phyloP scores from a whole-genome alignment of 2,888 invertebrate species.

The Drosophila pseudotakahashii region DNA sequence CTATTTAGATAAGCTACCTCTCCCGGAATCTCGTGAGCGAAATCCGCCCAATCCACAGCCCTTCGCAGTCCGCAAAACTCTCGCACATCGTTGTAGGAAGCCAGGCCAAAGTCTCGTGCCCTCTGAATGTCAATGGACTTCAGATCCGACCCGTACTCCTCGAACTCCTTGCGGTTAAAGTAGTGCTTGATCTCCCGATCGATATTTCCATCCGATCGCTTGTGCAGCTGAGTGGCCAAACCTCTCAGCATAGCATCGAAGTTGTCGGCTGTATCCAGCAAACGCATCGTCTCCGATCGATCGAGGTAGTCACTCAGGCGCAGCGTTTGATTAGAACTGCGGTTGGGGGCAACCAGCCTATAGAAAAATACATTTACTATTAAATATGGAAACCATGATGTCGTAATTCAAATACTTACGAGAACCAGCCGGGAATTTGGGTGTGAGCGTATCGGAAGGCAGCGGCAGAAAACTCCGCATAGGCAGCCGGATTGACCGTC shows the following conservation, averaged over 20 bases:
- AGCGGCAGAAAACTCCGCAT: conserved; percentile 86
- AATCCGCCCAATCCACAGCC: conserved; percentile 75
- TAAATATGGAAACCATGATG: not conserved
- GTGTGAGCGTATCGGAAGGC: conserved; percentile 87
- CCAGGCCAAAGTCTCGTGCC: conserved; percentile 73
- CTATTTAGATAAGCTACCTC: conserved; percentile 51
- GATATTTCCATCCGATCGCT: conserved; percentile 89
- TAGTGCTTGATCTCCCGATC: conserved; percentile 84
- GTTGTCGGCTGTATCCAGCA: conserved; percentile 83
- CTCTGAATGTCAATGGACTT: conserved; percentile 80
- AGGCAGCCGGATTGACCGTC: conserved; percentile 85
- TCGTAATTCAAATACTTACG: conserved; percentile 77
- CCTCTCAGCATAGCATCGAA: conserved; percentile 90
- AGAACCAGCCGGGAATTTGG: conserved; percentile 85
- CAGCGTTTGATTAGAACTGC: conserved; percentile 69
- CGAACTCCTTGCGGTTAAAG: conserved; percentile 73
- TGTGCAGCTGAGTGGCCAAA: conserved; percentile 89
- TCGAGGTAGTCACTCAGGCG: conserved; percentile 77
- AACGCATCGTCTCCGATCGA: conserved; percentile 58
- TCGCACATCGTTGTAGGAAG: conserved; percentile 78
- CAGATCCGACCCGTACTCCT: conserved; percentile 86
- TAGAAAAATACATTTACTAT: not conserved
- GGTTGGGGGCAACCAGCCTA: conserved; percentile 73
- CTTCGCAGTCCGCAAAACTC: conserved; percentile 72
- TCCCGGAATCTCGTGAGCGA: conserved; percentile 89